phyloP scores from a whole-genome alignment of 2,113 vertebrate species.

The Odontophorus gujanensis region DNA sequence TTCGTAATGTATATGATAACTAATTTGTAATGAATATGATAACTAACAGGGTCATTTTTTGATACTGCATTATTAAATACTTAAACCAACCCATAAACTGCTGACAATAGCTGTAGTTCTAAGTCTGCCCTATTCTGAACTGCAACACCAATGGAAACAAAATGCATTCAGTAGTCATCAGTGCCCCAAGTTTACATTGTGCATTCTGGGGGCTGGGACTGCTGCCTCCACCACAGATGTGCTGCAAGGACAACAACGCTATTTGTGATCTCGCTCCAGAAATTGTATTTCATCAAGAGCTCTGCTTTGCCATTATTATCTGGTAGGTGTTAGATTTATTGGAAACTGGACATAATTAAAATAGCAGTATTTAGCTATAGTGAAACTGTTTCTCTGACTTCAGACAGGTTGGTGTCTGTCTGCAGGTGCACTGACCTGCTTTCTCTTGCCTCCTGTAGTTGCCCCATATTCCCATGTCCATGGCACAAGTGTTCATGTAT shows the following conservation, averaged over 20 bases:
- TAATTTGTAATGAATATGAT: neutral
- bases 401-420: neutral
- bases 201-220: neutral
- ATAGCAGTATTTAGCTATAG: fast-evolving
- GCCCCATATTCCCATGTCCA: neutral
- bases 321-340: neutral
- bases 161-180: neutral
- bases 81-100: neutral
- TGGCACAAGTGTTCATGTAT: neutral
- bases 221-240: neutral
- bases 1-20: neutral
- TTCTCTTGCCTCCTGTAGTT: neutral
- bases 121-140: neutral
- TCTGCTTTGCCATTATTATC: neutral
- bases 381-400: neutral
- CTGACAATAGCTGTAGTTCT: neutral
- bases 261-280: neutral
- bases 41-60: neutral
- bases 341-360: neutral
- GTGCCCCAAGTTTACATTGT: neutral
- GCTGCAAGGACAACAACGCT: neutral
- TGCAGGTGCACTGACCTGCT: neutral
- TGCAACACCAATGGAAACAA: neutral
- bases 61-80: neutral
- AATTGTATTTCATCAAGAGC: neutral